These are phyloP conservation scores for Misgurnus mizolepis DNA, from an alignment of 2,113 vertebrate genomes.

Conservation along the genomic window DNA sequence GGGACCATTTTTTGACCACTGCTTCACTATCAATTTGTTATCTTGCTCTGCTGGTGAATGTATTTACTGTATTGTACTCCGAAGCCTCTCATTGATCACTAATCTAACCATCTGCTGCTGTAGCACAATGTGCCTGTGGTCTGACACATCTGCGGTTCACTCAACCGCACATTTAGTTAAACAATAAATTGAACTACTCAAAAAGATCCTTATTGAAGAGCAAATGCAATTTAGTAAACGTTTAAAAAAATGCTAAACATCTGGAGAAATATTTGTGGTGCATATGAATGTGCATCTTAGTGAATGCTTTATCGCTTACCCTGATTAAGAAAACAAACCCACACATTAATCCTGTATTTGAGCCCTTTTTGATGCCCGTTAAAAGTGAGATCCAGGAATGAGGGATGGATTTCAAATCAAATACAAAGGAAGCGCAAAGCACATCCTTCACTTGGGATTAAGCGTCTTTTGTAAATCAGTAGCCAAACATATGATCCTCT, in stretches of 20 bases:
- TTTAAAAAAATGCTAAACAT: conserved; percentile 22
- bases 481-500: conserved; percentile 25
- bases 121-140: conserved; percentile 14
- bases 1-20: background rate
- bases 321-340: conserved; percentile 43
- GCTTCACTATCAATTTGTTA: background rate
- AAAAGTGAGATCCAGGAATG: conserved; percentile 24
- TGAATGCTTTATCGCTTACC: conserved; percentile 29
- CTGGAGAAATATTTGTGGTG: conserved; percentile 33
- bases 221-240: background rate
- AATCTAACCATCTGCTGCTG: conserved; percentile 29
- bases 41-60: background rate
- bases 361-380: conserved; percentile 27
- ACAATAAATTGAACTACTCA: background rate
- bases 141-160: background rate
- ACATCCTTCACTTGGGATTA: background rate
- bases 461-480: conserved; percentile 30
- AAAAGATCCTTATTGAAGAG: background rate
- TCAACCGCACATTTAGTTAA: background rate
- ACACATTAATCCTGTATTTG: background rate
- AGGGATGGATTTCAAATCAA: conserved; percentile 48
- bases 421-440: conserved; percentile 18
- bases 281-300: background rate
- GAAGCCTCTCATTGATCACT: background rate
- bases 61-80: conserved; percentile 1